phyloP scores from a whole-genome alignment of 2,797 vertebrate genomes.

The Cryptoblepharus egeriae region DNA sequence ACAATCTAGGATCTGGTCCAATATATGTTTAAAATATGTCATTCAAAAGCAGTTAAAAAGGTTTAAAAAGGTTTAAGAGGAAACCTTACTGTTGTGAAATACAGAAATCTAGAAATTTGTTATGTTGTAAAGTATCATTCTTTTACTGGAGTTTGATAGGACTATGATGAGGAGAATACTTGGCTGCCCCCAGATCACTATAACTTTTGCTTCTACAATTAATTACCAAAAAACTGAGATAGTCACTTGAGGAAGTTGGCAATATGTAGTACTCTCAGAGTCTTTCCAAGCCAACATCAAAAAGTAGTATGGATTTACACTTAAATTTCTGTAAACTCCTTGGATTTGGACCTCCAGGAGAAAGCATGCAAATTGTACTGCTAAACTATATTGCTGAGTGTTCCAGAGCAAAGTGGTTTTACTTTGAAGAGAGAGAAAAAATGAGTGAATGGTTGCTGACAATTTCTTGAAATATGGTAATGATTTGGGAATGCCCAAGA shows the following conservation, averaged over 20 bases:
- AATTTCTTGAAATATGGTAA: neutral
- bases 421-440: neutral
- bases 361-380: neutral
- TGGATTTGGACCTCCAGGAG: too few species aligned
- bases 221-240: neutral
- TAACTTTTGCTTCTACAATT: neutral
- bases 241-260: neutral
- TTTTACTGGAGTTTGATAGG: neutral
- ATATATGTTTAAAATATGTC: neutral
- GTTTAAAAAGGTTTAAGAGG: too few species aligned
- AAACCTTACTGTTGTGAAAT: neutral
- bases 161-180: neutral
- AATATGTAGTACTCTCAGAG: neutral
- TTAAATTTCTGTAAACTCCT: neutral
- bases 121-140: neutral
- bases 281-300: neutral
- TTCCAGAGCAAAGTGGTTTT: neutral
- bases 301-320: neutral
- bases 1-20: neutral
- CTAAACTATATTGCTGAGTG: neutral
- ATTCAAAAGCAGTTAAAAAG: neutral
- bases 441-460: constrained; percentile 3
- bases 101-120: neutral
- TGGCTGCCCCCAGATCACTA: neutral
- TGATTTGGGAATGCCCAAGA: neutral